Conservation (phyloP, 2,888 invertebrate genomes). For the Parnassius orleans region DNA sequence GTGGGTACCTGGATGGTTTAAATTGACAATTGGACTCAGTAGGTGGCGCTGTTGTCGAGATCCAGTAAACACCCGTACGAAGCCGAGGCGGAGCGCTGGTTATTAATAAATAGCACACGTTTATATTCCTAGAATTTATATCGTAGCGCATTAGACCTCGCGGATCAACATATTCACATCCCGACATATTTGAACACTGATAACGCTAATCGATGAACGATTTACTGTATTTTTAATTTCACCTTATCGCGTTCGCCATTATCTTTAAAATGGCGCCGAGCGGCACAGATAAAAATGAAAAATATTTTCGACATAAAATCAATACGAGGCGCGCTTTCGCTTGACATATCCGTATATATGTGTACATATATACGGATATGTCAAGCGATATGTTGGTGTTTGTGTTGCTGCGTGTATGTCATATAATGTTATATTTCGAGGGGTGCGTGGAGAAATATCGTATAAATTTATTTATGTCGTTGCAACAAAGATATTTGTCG, state of each 20-base stretch:
- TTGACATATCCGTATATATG: conserved; percentile 10
- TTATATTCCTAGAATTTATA: background rate
- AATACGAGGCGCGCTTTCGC: conserved; percentile 42
- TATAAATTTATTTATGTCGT: conserved; percentile 8
- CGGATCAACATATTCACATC: conserved; percentile 3
- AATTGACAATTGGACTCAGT: no score
- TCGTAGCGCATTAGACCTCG: background rate
- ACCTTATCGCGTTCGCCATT: conserved; percentile 55
- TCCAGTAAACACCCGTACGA: no score
- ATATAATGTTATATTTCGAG: conserved; percentile 7
- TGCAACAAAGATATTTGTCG: conserved; percentile 2
- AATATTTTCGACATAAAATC: conserved; percentile 64
- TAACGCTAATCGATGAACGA: conserved; percentile 50
- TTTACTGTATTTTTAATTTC: conserved; percentile 67
- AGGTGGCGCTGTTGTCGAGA: no score
- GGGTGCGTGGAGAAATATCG: conserved; percentile 10
- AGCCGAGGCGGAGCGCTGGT: no score
- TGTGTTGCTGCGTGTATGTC: conserved; percentile 3
- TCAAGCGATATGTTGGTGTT: conserved; percentile 5
- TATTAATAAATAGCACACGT: no score
- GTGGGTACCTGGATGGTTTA: no score
- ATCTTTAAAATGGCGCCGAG: conserved; percentile 59
- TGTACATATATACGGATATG: no score
- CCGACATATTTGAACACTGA: conserved; percentile 31
- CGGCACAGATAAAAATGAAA: conserved; percentile 58